phyloP scores from a whole-genome alignment of 2,888 invertebrate genomes.

The Phymatocera aterrima region DNA sequence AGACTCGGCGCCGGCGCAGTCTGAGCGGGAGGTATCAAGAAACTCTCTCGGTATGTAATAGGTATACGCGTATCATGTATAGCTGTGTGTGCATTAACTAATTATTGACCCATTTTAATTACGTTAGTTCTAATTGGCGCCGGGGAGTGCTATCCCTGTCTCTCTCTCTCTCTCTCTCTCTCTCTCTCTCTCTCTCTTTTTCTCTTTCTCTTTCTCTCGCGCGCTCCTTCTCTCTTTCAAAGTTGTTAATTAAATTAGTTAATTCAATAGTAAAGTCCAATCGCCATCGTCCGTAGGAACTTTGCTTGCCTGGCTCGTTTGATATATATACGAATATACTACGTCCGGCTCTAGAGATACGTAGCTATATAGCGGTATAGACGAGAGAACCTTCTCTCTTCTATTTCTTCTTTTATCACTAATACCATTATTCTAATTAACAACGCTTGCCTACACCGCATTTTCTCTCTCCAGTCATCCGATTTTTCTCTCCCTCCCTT shows the following conservation, averaged over 20 bases:
- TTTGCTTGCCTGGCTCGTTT: slow-evolving; percentile 26
- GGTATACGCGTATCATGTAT: no score
- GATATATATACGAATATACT: neutral
- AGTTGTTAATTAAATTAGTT: slow-evolving; percentile 69
- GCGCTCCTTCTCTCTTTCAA: slow-evolving; percentile 40
- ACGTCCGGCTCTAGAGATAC: neutral
- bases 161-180: neutral
- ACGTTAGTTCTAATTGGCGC: slow-evolving; percentile 66
- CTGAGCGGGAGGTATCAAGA: no score
- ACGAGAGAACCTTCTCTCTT: slow-evolving; percentile 31
- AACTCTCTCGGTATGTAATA: no score
- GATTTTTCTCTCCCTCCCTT: no score
- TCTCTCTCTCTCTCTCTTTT: slow-evolving; percentile 4
- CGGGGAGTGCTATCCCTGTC: slow-evolving; percentile 57
- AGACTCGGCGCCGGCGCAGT: no score
- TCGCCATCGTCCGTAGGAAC: slow-evolving; percentile 48
- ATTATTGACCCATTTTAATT: slow-evolving; percentile 68
- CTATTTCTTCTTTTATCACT: no score
- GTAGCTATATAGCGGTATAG: neutral
- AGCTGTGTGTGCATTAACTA: slow-evolving; percentile 55
- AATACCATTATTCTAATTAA: slow-evolving; percentile 42
- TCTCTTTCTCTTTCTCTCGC: no score
- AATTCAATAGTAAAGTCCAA: slow-evolving; percentile 65
- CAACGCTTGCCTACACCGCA: slow-evolving; percentile 35
- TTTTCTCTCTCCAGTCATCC: neutral